phyloP scores from a whole-genome alignment of 64 coral and sea anemone genomes.

The Cladopsammia gracilis region DNA sequence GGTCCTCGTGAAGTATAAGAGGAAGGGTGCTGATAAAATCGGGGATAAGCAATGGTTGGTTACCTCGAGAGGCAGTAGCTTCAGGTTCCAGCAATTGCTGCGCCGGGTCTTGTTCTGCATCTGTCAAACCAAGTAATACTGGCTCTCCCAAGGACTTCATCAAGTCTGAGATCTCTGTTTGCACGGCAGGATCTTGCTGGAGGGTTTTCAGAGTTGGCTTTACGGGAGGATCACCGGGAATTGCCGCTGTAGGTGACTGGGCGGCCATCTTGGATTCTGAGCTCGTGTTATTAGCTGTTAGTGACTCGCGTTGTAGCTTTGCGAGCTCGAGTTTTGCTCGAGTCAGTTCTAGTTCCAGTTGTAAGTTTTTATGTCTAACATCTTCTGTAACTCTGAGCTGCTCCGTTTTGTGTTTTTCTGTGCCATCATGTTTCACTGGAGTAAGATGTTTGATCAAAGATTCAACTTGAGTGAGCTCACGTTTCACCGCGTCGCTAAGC shows the following conservation, averaged over 20 bases:
- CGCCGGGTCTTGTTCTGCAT: background rate
- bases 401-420: background rate
- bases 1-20: background rate
- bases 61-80: conserved; percentile 1
- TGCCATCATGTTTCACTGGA: background rate
- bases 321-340: conserved; percentile 23
- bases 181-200: background rate
- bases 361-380: conserved; percentile 42
- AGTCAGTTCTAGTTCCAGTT: conserved; percentile 57
- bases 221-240: background rate
- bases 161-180: background rate
- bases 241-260: background rate
- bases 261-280: background rate
- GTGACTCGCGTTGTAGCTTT: conserved; percentile 3
- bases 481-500: conserved; percentile 32
- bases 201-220: conserved; percentile 9
- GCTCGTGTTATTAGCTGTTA: background rate
- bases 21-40: background rate
- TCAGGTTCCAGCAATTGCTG: background rate
- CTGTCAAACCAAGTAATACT: background rate
- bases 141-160: background rate
- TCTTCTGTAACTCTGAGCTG: conserved; percentile 3
- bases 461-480: conserved; percentile 43
- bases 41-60: conserved; percentile 16
- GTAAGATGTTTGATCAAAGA: conserved; percentile 14